phyloP scores from a whole-genome alignment of 2,888 invertebrate genomes.

The Melangyna quadrimaculata region DNA sequence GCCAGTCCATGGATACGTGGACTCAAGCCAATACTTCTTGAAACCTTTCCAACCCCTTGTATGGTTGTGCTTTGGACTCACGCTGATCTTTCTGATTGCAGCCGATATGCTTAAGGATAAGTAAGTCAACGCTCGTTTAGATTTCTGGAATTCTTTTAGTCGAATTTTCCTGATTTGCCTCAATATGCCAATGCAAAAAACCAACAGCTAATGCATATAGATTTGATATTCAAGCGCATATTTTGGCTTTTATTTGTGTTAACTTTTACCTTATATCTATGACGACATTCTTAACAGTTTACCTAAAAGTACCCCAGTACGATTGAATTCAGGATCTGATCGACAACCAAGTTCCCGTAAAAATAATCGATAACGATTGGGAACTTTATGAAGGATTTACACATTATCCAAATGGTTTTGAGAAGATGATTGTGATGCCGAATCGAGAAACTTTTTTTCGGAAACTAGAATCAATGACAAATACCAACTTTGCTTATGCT shows the following conservation, averaged over 20 bases:
- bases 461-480: background rate
- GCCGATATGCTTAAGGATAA: background rate
- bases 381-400: background rate
- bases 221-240: background rate
- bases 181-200: background rate
- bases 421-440: background rate
- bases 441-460: background rate
- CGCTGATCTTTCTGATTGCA: background rate
- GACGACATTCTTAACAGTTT: constrained; percentile 28
- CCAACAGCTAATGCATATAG: background rate
- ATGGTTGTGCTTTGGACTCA: constrained; percentile 1
- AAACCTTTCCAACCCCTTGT: constrained; percentile 1
- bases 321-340: constrained; percentile 15
- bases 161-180: constrained; percentile 1
- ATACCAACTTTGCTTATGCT: constrained; percentile 11
- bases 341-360: background rate
- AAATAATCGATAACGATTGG: background rate
- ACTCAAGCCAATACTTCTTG: constrained; percentile 6
- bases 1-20: background rate
- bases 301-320: constrained; percentile 6
- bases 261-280: constrained; percentile 13
- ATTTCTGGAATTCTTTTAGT: constrained; percentile 15
- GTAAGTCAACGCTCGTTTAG: background rate
- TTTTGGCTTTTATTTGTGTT: constrained; percentile 2
- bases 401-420: background rate